Evolutionary conservation across 1,140 invertebrate genomes (phyloP).

Genomic region (Pseudoatta argentina): DNA sequence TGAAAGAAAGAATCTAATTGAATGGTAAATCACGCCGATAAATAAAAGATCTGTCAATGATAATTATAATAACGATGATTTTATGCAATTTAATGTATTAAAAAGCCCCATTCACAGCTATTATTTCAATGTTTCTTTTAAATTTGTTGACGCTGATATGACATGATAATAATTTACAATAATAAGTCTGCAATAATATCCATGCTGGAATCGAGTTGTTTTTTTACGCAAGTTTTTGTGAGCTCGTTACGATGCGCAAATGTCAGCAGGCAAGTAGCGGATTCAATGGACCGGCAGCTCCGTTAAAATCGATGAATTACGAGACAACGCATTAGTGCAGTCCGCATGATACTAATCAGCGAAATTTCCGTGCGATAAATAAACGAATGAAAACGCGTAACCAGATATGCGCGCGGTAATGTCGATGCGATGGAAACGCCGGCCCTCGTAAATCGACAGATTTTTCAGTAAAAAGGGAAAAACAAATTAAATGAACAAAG

Average conservation of each 20-base stretch:
- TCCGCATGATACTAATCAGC: constrained; percentile 86
- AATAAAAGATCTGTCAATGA: not conserved
- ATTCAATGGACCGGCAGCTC: constrained; percentile 83
- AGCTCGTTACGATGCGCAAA: constrained; percentile 66
- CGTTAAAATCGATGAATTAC: constrained; percentile 86
- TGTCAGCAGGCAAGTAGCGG: constrained; percentile 72
- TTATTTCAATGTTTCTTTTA: constrained; percentile 35
- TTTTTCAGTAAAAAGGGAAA: constrained; percentile 76
- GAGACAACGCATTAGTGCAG: constrained; percentile 85
- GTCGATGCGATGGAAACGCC: constrained; percentile 83
- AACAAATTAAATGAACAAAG: constrained; percentile 75
- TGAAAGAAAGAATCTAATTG: not conserved
- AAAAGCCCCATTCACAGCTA: not conserved
- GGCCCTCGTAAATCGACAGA: constrained; percentile 82
- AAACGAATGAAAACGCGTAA: constrained; percentile 80
- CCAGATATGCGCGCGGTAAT: constrained; percentile 82
- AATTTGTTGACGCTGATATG: constrained; percentile 2
- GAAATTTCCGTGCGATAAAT: constrained; percentile 84
- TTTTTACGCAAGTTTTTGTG: constrained; percentile 63
- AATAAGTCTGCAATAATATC: constrained; percentile 44
- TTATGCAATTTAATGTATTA: not conserved
- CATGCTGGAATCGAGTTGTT: not conserved
- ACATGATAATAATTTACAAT: constrained; percentile 44
- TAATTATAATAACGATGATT: constrained; percentile 29
- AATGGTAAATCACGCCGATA: not conserved